These are phyloP conservation scores for Tachyglossus aculeatus DNA, from an alignment of 2,797 vertebrate species.

Conservation along the genomic window DNA sequence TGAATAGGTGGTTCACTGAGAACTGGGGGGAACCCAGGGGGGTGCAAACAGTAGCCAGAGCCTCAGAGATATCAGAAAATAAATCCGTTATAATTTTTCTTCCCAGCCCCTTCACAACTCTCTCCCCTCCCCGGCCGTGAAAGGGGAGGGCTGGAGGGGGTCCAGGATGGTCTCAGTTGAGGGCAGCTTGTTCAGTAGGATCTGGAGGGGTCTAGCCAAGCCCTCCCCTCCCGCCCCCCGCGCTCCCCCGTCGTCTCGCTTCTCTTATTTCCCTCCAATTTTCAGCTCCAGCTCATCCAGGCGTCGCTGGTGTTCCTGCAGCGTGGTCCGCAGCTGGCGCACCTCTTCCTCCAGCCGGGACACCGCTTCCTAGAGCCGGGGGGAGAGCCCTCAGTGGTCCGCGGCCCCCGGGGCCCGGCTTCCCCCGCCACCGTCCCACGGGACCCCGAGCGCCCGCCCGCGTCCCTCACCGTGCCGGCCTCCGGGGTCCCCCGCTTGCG, in stretches of 20 bases:
- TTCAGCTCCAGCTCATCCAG: constrained; percentile 64
- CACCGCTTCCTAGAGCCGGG: constrained; percentile 27
- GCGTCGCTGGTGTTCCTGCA: constrained; percentile 66
- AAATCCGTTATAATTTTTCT: constrained; percentile 59
- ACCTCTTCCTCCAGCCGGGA: constrained; percentile 67
- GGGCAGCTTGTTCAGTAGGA: no score
- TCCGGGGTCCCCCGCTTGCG: constrained; percentile 76
- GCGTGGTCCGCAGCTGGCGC: constrained; percentile 52
- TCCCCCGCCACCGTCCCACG: neutral
- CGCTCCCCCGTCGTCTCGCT: neutral
- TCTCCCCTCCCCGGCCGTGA: neutral
- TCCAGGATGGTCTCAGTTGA: no score
- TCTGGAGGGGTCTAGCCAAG: no score
- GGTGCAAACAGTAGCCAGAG: neutral
- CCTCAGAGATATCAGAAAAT: constrained; percentile 57
- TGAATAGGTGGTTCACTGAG: neutral
- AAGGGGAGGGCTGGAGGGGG: neutral
- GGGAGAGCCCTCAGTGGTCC: neutral
- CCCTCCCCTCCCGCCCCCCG: neutral
- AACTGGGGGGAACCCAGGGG: neutral
- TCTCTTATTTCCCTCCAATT: constrained; percentile 52
- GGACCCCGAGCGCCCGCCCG: neutral
- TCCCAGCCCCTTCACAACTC: neutral
- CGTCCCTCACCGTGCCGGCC: constrained; percentile 36
- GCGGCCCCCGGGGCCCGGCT: neutral